Conservation (phyloP, 2,113 vertebrate species). For the Gallinago undulata region DNA sequence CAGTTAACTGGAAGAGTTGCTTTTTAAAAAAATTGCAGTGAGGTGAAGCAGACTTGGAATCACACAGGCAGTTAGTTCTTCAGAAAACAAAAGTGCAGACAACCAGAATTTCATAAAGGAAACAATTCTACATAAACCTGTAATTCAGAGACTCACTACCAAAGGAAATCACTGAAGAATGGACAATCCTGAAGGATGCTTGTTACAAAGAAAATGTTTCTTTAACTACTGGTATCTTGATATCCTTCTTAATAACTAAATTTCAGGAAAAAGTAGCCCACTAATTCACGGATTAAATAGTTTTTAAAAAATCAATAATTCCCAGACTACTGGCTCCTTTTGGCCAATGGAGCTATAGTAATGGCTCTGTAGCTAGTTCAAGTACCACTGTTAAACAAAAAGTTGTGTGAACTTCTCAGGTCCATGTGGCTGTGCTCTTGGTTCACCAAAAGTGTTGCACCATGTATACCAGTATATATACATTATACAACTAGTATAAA, state of each 20-base stretch:
- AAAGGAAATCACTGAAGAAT: not conserved
- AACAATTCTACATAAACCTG: not conserved
- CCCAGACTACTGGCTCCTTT: not conserved
- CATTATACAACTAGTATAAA: too few relatives aligned
- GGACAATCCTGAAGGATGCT: not conserved
- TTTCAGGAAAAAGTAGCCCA: not conserved
- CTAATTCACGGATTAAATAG: not conserved
- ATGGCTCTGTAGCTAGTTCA: not conserved
- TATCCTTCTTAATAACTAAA: not conserved
- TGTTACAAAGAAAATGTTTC: not conserved
- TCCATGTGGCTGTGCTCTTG: not conserved
- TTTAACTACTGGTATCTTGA: not conserved
- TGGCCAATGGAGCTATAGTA: not conserved
- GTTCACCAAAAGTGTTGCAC: not conserved
- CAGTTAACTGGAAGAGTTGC: not conserved
- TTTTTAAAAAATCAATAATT: not conserved
- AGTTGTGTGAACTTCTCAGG: not conserved
- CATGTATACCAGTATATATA: too few relatives aligned
- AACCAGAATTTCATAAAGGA: not conserved
- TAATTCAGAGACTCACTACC: not conserved
- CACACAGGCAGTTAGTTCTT: not conserved
- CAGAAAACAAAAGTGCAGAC: not conserved
- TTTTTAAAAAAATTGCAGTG: not conserved
- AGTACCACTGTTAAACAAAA: not conserved
- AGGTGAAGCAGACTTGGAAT: not conserved